phyloP scores from a whole-genome alignment of 2,113 vertebrate genomes.

The Varanus salvator region DNA sequence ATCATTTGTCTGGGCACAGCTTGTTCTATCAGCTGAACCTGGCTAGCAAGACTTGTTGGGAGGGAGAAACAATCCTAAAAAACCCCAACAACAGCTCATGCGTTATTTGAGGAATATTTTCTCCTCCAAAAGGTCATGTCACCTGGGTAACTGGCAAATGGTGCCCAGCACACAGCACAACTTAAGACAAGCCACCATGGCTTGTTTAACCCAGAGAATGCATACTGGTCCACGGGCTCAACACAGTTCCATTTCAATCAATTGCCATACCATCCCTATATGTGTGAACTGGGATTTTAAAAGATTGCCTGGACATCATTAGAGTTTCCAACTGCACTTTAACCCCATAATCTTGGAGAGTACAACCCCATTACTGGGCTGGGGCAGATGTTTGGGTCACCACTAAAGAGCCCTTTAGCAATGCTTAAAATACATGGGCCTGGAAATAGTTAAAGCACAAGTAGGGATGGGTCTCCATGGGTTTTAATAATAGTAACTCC shows the following conservation, averaged over 20 bases:
- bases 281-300: background rate
- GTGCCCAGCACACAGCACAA: too few species aligned
- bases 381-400: background rate
- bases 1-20: too few species aligned
- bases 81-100: too few species aligned
- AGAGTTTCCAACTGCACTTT: constrained; percentile 64
- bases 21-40: too few species aligned
- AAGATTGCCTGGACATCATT: constrained; percentile 61
- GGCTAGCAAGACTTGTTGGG: too few species aligned
- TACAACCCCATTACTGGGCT: constrained; percentile 3
- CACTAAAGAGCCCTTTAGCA: constrained; percentile 37
- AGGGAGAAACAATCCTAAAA: too few species aligned
- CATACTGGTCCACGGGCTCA: too few species aligned
- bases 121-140: too few species aligned
- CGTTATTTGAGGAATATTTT: too few species aligned
- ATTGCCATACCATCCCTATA: background rate
- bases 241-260: background rate
- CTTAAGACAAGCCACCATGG: too few species aligned
- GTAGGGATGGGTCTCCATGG: constrained; percentile 52
- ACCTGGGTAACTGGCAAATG: too few species aligned
- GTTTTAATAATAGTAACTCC: constrained; percentile 85
- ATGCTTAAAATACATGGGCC: constrained; percentile 70
- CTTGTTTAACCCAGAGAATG: too few species aligned
- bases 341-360: constrained; percentile 28
- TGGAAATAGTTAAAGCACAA: constrained; percentile 73